Conservation (phyloP, 2,113 vertebrate species). For the Lampris megalopsis region DNA sequence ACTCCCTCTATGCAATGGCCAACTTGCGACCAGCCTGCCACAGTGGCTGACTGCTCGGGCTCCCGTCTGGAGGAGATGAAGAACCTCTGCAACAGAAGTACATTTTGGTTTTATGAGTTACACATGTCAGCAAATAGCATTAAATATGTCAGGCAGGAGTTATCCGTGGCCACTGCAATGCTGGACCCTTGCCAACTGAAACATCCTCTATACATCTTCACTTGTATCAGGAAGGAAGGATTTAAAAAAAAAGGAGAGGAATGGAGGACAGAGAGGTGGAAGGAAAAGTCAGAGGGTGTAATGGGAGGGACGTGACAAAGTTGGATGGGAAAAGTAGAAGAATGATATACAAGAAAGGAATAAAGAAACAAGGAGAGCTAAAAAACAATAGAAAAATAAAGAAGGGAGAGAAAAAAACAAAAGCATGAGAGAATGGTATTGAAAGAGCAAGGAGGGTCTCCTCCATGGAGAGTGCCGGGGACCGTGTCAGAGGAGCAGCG, state of each 20-base stretch:
- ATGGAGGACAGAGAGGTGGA: slow-evolving; percentile 40
- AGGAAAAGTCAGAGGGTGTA: slow-evolving; percentile 25
- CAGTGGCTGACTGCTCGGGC: slow-evolving; percentile 21
- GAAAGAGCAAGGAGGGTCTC: slow-evolving; percentile 20
- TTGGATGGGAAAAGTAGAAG: neutral
- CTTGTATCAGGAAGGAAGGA: slow-evolving; percentile 61
- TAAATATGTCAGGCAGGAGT: slow-evolving; percentile 48
- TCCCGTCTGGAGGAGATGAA: slow-evolving; percentile 28
- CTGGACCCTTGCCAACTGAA: slow-evolving; percentile 72
- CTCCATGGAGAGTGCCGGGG: slow-evolving; percentile 10
- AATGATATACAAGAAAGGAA: neutral
- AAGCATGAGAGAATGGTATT: slow-evolving; percentile 36
- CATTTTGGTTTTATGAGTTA: slow-evolving; percentile 42
- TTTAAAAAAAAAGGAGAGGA: slow-evolving; percentile 26
- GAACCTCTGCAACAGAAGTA: slow-evolving; percentile 29
- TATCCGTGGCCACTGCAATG: slow-evolving; percentile 51
- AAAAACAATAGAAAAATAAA: slow-evolving; percentile 7
- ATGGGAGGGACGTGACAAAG: slow-evolving; percentile 35
- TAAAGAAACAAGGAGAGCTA: neutral
- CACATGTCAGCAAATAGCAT: slow-evolving; percentile 51
- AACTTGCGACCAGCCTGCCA: too few species aligned
- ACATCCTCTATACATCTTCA: slow-evolving; percentile 76
- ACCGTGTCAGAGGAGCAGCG: slow-evolving; percentile 32
- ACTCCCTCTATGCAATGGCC: too few species aligned
- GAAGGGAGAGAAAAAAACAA: neutral